A percentile compares a stretch with the other conserved stretches of the same genome.
These are phyloP conservation scores for Gymnocephalus cernua DNA, from an alignment of 2,113 vertebrate species.

Conservation along the genomic window DNA sequence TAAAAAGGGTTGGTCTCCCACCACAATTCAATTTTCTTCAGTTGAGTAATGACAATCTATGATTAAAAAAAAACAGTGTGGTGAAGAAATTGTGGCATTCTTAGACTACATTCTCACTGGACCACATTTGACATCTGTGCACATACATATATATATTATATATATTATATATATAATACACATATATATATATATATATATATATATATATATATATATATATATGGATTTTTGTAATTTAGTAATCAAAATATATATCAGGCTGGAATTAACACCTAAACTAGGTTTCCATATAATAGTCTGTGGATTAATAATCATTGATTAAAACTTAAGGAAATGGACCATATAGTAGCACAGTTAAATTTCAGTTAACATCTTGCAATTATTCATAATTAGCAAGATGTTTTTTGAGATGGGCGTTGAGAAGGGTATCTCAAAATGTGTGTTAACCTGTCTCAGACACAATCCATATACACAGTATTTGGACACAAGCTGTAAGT, in stretches of 20 bases:
- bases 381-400: not conserved
- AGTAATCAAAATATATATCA: not conserved
- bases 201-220: not conserved
- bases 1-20: conserved; percentile 22
- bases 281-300: not conserved
- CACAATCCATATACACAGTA: not conserved
- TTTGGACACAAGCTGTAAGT: not conserved
- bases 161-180: too few relatives aligned
- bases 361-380: not conserved
- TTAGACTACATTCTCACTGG: conserved; percentile 19
- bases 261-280: not conserved
- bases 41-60: conserved; percentile 36
- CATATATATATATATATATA: too few relatives aligned
- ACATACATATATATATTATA: too few relatives aligned
- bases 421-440: not conserved
- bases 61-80: not conserved
- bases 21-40: conserved; percentile 20
- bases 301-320: not conserved
- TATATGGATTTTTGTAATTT: not conserved
- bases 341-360: not conserved
- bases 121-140: conserved; percentile 6
- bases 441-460: not conserved
- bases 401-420: not conserved
- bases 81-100: not conserved
- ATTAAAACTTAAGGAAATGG: not conserved